Percentiles rank a stretch among this genome's conserved stretches.
These are phyloP conservation scores for Chromoteleia sp. DNA, from an alignment of 2,888 invertebrate species.

Conservation along the genomic window DNA sequence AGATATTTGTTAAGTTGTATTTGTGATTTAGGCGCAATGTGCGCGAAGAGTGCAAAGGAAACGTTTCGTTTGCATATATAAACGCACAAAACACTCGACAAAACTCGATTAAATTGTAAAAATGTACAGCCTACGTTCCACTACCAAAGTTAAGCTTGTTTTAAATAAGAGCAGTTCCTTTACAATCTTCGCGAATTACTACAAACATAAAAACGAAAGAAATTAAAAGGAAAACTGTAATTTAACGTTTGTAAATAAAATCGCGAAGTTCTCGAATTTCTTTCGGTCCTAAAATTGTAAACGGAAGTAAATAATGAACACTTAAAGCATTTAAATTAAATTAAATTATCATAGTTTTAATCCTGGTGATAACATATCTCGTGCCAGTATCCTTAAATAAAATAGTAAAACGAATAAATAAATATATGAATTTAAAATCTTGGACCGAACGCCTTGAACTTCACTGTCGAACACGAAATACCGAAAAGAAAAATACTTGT, in stretches of 20 bases:
- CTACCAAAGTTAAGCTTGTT: conserved; percentile 31
- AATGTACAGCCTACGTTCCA: conserved; percentile 6
- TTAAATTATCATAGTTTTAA: background rate
- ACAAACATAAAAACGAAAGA: background rate
- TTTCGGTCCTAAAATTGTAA: conserved; percentile 28
- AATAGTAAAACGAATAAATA: background rate
- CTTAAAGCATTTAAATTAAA: conserved; percentile 17
- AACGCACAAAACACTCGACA: conserved; percentile 21
- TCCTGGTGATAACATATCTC: conserved; percentile 41
- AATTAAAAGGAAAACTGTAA: conserved; percentile 13
- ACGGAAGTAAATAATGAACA: conserved; percentile 10
- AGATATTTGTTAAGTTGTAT: conserved; percentile 43
- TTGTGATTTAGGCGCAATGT: conserved; percentile 13
- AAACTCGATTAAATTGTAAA: conserved; percentile 7
- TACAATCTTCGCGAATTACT: conserved; percentile 16
- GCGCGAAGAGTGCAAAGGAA: conserved; percentile 36
- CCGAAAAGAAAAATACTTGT: conserved; percentile 40
- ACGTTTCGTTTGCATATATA: background rate
- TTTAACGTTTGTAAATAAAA: conserved; percentile 27
- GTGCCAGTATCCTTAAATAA: conserved; percentile 53
- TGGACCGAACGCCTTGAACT: conserved; percentile 9
- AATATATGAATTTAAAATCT: background rate
- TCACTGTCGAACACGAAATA: conserved; percentile 33
- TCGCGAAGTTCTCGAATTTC: conserved; percentile 7
- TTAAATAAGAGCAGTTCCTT: conserved; percentile 17